Conservation (phyloP, 2,888 invertebrate genomes). For the Rhagium mordax region DNA sequence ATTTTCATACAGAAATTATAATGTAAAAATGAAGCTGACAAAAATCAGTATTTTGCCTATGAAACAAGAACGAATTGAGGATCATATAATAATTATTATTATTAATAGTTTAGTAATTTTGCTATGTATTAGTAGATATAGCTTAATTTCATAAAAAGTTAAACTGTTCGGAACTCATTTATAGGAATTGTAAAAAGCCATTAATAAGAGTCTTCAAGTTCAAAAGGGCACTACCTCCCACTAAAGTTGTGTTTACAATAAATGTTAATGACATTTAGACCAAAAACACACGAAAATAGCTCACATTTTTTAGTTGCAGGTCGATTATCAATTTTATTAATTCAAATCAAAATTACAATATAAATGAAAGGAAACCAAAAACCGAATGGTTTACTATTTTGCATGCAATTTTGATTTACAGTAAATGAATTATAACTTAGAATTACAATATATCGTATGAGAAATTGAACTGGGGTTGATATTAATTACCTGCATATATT, state of each 20-base stretch:
- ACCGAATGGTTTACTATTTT: not conserved
- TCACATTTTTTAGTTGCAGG: not conserved
- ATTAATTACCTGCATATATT: slow-evolving; percentile 46
- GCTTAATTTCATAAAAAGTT: no score
- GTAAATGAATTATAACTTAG: not conserved
- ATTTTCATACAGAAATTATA: no score
- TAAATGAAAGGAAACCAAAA: not conserved
- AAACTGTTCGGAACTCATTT: no score
- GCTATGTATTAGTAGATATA: no score
- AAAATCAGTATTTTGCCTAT: no score
- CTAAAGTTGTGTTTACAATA: not conserved
- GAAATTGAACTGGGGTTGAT: not conserved
- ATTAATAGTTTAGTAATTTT: no score
- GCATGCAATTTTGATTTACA: not conserved
- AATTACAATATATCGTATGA: not conserved
- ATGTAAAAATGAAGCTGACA: no score
- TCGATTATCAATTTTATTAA: not conserved
- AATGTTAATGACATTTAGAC: not conserved
- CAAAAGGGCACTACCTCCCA: not conserved
- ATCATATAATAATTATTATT: no score
- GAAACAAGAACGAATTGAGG: no score
- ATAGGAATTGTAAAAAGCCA: no score
- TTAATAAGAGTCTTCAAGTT: no score
- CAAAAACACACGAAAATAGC: not conserved
- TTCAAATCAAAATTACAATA: not conserved